Conservation (phyloP, 2,113 vertebrate genomes). For the Chloropsis hardwickii region DNA sequence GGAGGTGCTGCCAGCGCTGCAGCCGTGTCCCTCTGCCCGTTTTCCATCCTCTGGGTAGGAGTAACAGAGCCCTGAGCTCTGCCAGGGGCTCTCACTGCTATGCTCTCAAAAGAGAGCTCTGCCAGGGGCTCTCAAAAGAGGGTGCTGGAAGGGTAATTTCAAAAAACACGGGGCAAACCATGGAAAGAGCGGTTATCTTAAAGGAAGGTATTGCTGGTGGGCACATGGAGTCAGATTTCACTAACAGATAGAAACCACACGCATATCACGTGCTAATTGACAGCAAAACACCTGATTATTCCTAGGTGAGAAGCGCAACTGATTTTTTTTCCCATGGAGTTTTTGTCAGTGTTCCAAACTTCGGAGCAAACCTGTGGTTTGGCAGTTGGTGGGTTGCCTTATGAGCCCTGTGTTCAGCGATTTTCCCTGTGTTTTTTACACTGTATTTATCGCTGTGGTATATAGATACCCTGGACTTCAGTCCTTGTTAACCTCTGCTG, state of each 20-base stretch:
- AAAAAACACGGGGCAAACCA: fast-evolving
- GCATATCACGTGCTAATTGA: neutral
- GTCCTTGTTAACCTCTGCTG: neutral
- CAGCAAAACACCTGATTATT: neutral
- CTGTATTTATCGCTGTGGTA: neutral
- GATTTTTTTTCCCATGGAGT: neutral
- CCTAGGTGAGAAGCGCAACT: neutral
- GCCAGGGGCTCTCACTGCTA: neutral
- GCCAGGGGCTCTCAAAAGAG: neutral
- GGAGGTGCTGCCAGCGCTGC: neutral
- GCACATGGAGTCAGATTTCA: neutral
- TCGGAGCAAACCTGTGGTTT: neutral
- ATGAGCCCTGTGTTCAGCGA: neutral
- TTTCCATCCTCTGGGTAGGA: neutral
- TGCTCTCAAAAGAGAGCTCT: neutral
- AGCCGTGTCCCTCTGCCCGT: neutral
- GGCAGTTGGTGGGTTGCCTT: neutral
- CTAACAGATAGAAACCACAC: neutral
- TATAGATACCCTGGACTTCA: no score
- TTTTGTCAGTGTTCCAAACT: neutral
- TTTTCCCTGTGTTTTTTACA: neutral
- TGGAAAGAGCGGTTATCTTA: neutral
- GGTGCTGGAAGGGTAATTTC: neutral
- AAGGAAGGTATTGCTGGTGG: neutral
- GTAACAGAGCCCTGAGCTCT: neutral